These are phyloP conservation scores for Drosophila birchii DNA, from an alignment of 2,888 invertebrate genomes.

Conservation along the genomic window DNA sequence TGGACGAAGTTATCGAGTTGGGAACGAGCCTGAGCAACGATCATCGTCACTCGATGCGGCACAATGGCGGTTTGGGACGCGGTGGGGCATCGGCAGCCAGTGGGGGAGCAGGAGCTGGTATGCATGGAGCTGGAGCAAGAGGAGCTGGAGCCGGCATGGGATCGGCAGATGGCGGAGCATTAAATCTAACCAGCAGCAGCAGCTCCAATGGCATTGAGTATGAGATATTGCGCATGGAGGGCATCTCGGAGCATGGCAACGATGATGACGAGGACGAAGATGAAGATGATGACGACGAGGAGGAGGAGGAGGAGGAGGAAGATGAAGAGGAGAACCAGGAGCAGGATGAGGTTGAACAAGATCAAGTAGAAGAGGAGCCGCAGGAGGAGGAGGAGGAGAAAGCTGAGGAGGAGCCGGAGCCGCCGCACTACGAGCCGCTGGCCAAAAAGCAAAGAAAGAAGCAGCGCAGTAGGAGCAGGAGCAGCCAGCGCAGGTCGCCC, in stretches of 20 bases:
- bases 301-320: constrained; percentile 29
- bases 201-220: constrained; percentile 87
- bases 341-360: constrained; percentile 48
- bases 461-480: constrained; percentile 54
- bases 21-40: constrained; percentile 89
- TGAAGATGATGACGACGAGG: constrained; percentile 18
- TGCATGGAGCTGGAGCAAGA: neutral
- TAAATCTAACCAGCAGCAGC: constrained; percentile 20
- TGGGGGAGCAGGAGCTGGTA: neutral
- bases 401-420: neutral
- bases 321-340: constrained; percentile 42
- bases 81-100: neutral
- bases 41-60: constrained; percentile 67
- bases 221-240: constrained; percentile 93
- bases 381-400: neutral
- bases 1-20: constrained; percentile 94
- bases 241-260: constrained; percentile 86
- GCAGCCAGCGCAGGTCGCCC: constrained; percentile 39
- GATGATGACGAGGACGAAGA: constrained; percentile 75
- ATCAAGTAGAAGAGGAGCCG: constrained; percentile 9
- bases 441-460: constrained; percentile 48
- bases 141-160: constrained; percentile 2
- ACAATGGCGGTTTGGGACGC: constrained; percentile 45
- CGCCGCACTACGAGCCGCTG: constrained; percentile 6
- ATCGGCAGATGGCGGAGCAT: neutral